Conservation (phyloP, 1,140 invertebrate genomes). For the Nasonia vitripennis region DNA sequence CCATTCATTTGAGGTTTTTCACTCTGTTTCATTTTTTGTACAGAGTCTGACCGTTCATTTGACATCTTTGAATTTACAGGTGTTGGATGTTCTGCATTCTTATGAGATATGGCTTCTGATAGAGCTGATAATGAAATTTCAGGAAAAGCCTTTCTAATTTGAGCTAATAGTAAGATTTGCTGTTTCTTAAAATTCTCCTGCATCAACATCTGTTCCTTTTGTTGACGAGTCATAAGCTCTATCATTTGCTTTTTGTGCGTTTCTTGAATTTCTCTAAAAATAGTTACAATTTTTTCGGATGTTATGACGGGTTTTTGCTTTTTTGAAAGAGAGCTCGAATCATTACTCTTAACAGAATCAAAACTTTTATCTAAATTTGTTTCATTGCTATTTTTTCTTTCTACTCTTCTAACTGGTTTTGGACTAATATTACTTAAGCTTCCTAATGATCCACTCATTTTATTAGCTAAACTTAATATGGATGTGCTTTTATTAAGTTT, state of each 20-base stretch:
- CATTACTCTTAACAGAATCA: conserved; percentile 39
- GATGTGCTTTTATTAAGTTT: conserved; percentile 53
- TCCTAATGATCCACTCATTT: conserved; percentile 57
- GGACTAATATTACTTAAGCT: conserved; percentile 51
- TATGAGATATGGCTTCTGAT: conserved; percentile 54
- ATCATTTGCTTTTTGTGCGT: conserved; percentile 78
- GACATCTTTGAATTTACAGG: conserved; percentile 16
- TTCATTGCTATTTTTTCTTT: conserved; percentile 64
- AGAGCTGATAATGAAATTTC: conserved; percentile 57
- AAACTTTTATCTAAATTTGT: conserved; percentile 63
- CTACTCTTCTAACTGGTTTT: conserved; percentile 19
- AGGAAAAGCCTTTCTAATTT: conserved; percentile 75
- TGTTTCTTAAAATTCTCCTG: conserved; percentile 79
- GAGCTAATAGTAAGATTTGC: conserved; percentile 75
- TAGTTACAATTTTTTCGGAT: conserved; percentile 68
- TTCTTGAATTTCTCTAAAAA: conserved; percentile 77
- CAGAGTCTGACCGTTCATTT: neutral
- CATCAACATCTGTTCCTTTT: conserved; percentile 76
- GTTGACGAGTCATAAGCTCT: conserved; percentile 76
- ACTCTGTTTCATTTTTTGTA: neutral
- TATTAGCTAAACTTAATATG: conserved; percentile 57
- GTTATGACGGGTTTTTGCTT: conserved; percentile 59
- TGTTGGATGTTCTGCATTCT: conserved; percentile 30
- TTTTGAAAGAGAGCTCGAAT: neutral
- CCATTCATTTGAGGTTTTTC: conserved; percentile 29